These are phyloP conservation scores for Brachyptera risi DNA, from an alignment of 2,888 invertebrate species.

Conservation along the genomic window DNA sequence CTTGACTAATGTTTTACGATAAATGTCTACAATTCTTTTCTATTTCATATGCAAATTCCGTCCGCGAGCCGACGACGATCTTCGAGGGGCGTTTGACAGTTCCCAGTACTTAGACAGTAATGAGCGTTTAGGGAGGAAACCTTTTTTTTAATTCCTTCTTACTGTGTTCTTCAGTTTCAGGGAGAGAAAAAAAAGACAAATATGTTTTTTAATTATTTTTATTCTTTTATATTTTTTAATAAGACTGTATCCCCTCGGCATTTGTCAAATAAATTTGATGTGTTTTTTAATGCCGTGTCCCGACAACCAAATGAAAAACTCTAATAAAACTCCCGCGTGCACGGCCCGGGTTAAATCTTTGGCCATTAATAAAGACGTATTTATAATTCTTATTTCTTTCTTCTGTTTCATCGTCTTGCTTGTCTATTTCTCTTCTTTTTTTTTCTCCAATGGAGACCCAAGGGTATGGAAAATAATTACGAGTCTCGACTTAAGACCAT, in stretches of 20 bases:
- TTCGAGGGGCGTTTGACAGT: neutral
- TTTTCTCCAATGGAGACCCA: slow-evolving; percentile 30
- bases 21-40: neutral
- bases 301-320: slow-evolving; percentile 18
- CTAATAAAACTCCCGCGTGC: slow-evolving; percentile 18
- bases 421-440: slow-evolving; percentile 1
- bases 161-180: neutral
- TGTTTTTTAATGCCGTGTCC: slow-evolving; percentile 20
- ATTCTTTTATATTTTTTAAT: slow-evolving; percentile 22
- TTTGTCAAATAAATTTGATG: slow-evolving; percentile 22
- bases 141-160: slow-evolving; percentile 15
- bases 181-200: slow-evolving; percentile 2
- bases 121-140: slow-evolving; percentile 5
- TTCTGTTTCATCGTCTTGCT: slow-evolving; percentile 17
- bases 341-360: slow-evolving; percentile 17
- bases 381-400: slow-evolving; percentile 29
- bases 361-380: slow-evolving; percentile 30
- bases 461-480: slow-evolving; percentile 33
- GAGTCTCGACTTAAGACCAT: slow-evolving; percentile 30
- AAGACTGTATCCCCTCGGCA: slow-evolving; percentile 22
- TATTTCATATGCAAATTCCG: slow-evolving; percentile 1
- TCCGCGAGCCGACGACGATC: neutral
- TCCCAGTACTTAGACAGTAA: neutral
- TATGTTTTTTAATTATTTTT: slow-evolving; percentile 22
- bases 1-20: too few species aligned